Conservation (phyloP, 2,888 invertebrate species). For the Lasioglossum figueresi region DNA sequence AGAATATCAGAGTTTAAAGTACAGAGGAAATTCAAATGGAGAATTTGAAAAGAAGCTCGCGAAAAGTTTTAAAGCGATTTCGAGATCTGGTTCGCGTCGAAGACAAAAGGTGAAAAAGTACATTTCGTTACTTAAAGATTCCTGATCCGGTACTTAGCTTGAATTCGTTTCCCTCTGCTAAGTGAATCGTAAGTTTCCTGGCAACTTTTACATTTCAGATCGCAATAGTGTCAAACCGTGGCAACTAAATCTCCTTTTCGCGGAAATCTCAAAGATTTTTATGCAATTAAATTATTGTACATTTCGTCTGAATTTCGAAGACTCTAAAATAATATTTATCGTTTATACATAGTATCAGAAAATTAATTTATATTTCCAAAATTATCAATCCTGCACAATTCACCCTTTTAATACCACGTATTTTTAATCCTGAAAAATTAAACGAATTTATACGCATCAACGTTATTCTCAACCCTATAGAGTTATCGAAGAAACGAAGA, state of each 20-base stretch:
- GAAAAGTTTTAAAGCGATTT: constrained; percentile 22
- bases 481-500: no score
- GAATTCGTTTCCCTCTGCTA: constrained; percentile 32
- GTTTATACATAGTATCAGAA: background rate
- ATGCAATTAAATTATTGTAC: background rate
- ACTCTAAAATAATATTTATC: background rate
- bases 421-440: background rate
- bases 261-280: background rate
- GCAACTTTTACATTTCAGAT: constrained; percentile 28
- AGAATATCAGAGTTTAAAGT: no score
- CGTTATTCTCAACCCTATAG: background rate
- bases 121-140: constrained; percentile 18
- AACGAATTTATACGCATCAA: background rate
- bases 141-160: constrained; percentile 15
- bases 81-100: background rate
- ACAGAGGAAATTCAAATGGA: constrained; percentile 4
- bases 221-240: background rate
- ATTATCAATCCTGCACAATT: background rate
- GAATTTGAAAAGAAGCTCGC: background rate
- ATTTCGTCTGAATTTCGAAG: background rate
- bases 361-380: background rate
- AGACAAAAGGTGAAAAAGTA: constrained; percentile 7
- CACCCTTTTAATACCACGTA: no score
- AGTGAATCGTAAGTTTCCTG: constrained; percentile 29
- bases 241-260: background rate